Percentiles rank a stretch among this genome's conserved stretches.
phyloP scores from a whole-genome alignment of 2,113 vertebrate species.

The Neogobius melanostomus region DNA sequence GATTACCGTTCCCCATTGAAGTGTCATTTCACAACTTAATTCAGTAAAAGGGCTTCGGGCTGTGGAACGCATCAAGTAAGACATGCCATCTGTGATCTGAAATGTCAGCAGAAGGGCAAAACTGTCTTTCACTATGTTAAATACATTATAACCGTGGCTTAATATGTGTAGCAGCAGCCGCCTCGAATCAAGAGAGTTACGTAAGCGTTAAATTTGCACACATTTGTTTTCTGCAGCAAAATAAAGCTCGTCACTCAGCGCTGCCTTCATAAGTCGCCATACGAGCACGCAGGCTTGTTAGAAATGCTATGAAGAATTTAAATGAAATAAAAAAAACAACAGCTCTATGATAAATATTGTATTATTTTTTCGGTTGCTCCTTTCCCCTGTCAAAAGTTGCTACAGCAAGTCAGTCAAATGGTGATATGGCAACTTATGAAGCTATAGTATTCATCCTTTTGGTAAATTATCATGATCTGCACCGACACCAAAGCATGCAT shows the following conservation, averaged over 20 bases:
- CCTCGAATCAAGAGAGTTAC: not conserved
- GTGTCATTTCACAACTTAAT: conserved; percentile 7
- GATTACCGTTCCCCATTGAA: not conserved
- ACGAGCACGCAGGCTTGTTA: too few relatives aligned
- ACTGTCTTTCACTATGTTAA: not conserved
- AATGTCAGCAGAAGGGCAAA: conserved; percentile 1
- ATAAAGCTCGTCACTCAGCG: too few relatives aligned
- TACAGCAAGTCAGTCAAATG: too few relatives aligned
- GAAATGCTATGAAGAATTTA: not conserved
- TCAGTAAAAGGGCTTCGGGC: conserved; percentile 1
- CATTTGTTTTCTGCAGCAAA: conserved; percentile 1
- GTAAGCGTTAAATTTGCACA: not conserved
- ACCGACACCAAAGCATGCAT: too few relatives aligned
- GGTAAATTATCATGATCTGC: too few relatives aligned
- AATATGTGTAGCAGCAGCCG: not conserved
- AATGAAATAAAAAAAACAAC: too few relatives aligned
- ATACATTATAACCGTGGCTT: not conserved
- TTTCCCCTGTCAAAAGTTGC: too few relatives aligned
- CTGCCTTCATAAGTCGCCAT: not conserved
- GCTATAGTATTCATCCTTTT: too few relatives aligned
- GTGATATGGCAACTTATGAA: too few relatives aligned
- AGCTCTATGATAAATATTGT: too few relatives aligned
- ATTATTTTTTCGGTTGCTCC: too few relatives aligned
- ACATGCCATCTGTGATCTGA: conserved; percentile 4
- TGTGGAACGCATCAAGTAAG: conserved; percentile 2